These are phyloP conservation scores for Bombycilla garrulus DNA, from an alignment of 2,113 vertebrate species.

Conservation along the genomic window DNA sequence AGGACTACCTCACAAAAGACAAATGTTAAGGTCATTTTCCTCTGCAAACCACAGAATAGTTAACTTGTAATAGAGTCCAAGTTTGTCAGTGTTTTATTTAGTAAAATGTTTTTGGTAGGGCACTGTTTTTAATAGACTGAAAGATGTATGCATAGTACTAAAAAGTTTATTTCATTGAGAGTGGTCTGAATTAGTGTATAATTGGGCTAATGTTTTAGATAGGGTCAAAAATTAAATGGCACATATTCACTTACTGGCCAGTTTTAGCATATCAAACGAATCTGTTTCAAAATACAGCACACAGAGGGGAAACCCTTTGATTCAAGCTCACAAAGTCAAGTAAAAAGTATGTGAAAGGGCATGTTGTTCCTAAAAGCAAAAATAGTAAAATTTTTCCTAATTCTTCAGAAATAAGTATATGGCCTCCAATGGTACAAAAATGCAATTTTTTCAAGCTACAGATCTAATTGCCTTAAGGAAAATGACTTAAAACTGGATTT, in stretches of 20 bases:
- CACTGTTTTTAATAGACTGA: not conserved
- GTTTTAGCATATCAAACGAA: not conserved
- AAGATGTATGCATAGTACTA: not conserved
- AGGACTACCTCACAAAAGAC: not conserved
- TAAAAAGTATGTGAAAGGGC: not conserved
- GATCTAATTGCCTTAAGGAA: not conserved
- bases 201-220: not conserved
- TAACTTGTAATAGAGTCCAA: not conserved
- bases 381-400: not conserved
- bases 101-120: not conserved
- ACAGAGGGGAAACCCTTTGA: not conserved
- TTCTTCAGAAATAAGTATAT: not conserved
- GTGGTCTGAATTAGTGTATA: not conserved
- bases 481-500: not conserved
- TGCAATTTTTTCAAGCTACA: not conserved
- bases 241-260: not conserved
- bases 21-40: not conserved
- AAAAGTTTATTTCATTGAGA: not conserved
- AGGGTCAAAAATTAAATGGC: not conserved
- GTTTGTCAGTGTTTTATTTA: not conserved
- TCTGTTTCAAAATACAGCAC: not conserved
- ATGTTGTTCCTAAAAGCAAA: not conserved
- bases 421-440: not conserved
- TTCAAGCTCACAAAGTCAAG: not conserved
- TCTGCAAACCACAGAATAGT: not conserved